These are phyloP conservation scores for Pristionchus exspectatus DNA, from an alignment of 2,888 invertebrate genomes.

Conservation along the genomic window DNA sequence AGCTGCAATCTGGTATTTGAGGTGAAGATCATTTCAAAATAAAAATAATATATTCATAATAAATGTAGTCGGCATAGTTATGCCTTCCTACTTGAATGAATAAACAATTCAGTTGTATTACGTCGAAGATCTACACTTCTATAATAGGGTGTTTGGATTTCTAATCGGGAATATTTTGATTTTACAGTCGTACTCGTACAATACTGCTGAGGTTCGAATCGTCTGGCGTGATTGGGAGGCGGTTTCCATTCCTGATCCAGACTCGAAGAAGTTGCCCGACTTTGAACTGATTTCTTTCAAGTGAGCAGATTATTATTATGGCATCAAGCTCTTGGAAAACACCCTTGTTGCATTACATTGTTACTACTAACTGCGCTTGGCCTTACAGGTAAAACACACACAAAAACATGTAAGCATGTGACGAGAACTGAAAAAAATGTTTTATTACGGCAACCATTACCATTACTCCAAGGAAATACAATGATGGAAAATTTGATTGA, in stretches of 20 bases:
- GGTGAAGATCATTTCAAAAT: conserved; percentile 58
- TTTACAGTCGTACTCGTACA: conserved; percentile 77
- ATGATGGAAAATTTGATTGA: too few species aligned
- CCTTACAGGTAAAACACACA: too few species aligned
- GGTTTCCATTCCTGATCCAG: conserved; percentile 77
- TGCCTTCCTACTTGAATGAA: neutral
- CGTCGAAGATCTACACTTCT: too few species aligned
- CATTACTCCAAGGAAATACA: too few species aligned
- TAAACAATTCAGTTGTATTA: too few species aligned
- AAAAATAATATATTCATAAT: neutral
- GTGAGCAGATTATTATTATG: conserved; percentile 34
- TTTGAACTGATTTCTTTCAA: conserved; percentile 74
- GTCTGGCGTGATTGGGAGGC: conserved; percentile 78
- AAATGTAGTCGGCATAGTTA: neutral
- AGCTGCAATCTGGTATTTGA: conserved; percentile 77
- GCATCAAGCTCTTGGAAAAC: neutral
- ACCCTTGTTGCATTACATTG: too few species aligned
- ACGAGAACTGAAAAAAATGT: too few species aligned
- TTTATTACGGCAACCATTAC: too few species aligned
- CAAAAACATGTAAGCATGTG: too few species aligned
- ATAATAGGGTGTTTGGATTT: neutral
- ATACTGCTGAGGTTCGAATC: conserved; percentile 79
- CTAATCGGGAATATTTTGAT: neutral
- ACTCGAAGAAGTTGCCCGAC: conserved; percentile 76
- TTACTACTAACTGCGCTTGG: too few species aligned